Evolutionary conservation across 2,888 invertebrate species (phyloP).

Genomic region (Erebia aethiops): DNA sequence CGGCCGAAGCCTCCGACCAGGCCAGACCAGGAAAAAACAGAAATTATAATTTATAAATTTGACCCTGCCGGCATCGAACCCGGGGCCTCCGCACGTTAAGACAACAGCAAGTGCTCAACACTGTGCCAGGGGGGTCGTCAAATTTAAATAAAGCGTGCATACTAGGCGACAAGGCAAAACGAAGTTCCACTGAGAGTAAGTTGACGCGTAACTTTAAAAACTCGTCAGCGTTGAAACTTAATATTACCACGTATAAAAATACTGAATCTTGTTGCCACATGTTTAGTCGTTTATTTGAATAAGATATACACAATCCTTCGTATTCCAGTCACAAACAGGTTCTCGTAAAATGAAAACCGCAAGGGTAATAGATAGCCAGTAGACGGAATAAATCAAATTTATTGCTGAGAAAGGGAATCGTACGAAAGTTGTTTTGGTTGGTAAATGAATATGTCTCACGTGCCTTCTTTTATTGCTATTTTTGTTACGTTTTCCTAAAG

Average conservation of each 20-base stretch:
- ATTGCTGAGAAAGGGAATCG: slow-evolving; percentile 10
- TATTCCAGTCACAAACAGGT: slow-evolving; percentile 12
- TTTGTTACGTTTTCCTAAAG: background rate
- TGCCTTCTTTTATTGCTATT: background rate
- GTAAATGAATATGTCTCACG: slow-evolving; percentile 16
- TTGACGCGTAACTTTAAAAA: no score
- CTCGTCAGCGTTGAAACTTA: no score
- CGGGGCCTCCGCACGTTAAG: no score
- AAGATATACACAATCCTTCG: background rate
- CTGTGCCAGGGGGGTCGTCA: no score
- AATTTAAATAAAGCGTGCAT: no score
- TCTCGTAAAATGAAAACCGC: slow-evolving; percentile 15
- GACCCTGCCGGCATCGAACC: no score
- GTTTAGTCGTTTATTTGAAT: slow-evolving; percentile 3
- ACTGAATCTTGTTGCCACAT: background rate
- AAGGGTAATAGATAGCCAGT: slow-evolving; percentile 15
- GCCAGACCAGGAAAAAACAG: no score
- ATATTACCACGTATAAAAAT: background rate
- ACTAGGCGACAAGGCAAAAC: no score
- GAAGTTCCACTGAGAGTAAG: no score
- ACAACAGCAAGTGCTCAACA: no score
- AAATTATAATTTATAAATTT: no score
- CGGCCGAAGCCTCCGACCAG: no score
- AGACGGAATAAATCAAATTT: slow-evolving; percentile 16
- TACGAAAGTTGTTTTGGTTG: slow-evolving; percentile 8